phyloP scores from a whole-genome alignment of 2,888 invertebrate species.

The Epinotia nisella region DNA sequence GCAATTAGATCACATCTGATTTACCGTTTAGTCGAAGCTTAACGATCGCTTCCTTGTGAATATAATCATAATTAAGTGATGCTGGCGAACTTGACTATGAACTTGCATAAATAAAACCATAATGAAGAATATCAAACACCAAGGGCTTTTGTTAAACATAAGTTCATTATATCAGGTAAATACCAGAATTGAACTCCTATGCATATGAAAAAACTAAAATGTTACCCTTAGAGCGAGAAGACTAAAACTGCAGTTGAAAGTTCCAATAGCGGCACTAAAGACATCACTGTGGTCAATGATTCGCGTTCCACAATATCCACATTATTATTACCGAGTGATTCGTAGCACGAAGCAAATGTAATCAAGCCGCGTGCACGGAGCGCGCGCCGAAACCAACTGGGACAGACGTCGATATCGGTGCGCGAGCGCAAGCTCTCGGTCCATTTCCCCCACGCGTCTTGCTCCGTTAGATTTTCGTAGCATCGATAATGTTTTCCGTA shows the following conservation, averaged over 20 bases:
- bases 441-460: slow-evolving; percentile 83
- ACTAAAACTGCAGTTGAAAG: slow-evolving; percentile 8
- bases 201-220: slow-evolving; percentile 11
- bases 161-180: neutral
- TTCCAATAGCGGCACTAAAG: slow-evolving; percentile 32
- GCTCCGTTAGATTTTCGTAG: slow-evolving; percentile 76
- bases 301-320: slow-evolving; percentile 50
- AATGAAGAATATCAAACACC: neutral
- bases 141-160: neutral
- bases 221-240: slow-evolving; percentile 31
- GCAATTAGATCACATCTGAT: slow-evolving; percentile 29
- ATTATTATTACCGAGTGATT: slow-evolving; percentile 49
- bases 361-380: slow-evolving; percentile 77
- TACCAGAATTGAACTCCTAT: neutral
- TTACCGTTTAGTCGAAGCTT: slow-evolving; percentile 9
- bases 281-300: slow-evolving; percentile 32
- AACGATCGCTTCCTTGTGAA: slow-evolving; percentile 30
- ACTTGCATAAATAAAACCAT: neutral
- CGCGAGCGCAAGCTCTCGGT: slow-evolving; percentile 79
- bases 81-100: neutral
- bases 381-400: slow-evolving; percentile 83
- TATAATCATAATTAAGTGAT: neutral
- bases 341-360: slow-evolving; percentile 64
- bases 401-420: slow-evolving; percentile 79
- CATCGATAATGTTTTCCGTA: slow-evolving; percentile 56